Percentiles rank a stretch among this genome's conserved stretches.
Evolutionary conservation across 1,140 invertebrate genomes (phyloP).

Genomic region (Drosophila sechellia): DNA sequence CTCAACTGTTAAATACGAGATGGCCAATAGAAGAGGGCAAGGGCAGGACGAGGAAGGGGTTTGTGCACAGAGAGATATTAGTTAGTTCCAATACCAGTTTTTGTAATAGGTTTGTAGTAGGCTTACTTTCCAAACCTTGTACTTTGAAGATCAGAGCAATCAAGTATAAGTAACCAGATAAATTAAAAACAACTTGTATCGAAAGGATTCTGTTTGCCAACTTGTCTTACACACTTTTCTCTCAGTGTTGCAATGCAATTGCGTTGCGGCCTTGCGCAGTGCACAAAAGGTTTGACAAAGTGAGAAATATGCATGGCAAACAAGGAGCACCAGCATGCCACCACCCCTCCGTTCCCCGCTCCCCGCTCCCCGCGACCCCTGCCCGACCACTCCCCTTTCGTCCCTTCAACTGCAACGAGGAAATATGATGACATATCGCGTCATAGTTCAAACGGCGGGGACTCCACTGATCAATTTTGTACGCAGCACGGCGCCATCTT

Average conservation of each 20-base stretch:
- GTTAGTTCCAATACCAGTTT: too few species aligned
- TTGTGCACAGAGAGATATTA: constrained; percentile 3
- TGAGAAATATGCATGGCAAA: constrained; percentile 69
- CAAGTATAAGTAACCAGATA: background rate
- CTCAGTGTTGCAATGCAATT: constrained; percentile 26
- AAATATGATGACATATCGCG: constrained; percentile 85
- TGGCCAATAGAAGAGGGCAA: constrained; percentile 14
- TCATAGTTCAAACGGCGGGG: constrained; percentile 85
- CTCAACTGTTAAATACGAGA: constrained; percentile 54
- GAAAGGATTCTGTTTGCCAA: background rate
- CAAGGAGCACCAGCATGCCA: constrained; percentile 33
- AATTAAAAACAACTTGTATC: background rate
- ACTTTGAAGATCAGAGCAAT: too few species aligned
- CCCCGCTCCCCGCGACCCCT: background rate
- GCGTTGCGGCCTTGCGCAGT: constrained; percentile 55
- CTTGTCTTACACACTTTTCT: background rate
- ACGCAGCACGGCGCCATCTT: constrained; percentile 84
- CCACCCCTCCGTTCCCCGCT: background rate
- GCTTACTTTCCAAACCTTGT: too few species aligned
- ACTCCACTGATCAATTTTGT: constrained; percentile 84
- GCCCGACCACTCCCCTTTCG: constrained; percentile 9
- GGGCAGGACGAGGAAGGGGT: background rate
- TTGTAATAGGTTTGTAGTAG: too few species aligned
- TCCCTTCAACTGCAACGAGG: constrained; percentile 50
- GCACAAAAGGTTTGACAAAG: constrained; percentile 64